phyloP scores from a whole-genome alignment of 2,888 invertebrate genomes.

The Lochmaea capreae region DNA sequence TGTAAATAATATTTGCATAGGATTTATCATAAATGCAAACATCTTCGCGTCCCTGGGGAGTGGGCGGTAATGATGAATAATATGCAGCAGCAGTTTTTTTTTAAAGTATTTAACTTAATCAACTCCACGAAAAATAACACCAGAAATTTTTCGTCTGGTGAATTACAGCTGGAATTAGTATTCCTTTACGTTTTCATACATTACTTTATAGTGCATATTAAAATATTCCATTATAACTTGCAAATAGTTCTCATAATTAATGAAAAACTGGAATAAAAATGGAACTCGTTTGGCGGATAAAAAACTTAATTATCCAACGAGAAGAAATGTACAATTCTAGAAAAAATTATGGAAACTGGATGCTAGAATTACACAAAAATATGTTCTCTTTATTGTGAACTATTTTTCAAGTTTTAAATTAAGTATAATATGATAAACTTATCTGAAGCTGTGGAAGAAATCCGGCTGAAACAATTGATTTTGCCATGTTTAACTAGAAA shows the following conservation, averaged over 20 bases:
- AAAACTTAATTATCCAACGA: neutral
- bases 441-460: too few relatives aligned
- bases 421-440: too few relatives aligned
- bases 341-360: too few relatives aligned
- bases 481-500: too few relatives aligned
- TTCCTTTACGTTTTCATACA: neutral
- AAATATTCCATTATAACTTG: neutral
- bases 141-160: neutral
- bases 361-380: too few relatives aligned
- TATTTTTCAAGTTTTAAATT: too few relatives aligned
- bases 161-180: neutral
- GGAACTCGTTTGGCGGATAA: neutral
- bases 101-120: neutral
- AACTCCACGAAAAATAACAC: neutral
- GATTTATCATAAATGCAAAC: slow-evolving; percentile 12
- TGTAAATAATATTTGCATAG: slow-evolving; percentile 22
- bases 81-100: neutral
- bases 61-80: neutral
- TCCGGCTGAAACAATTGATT: too few relatives aligned
- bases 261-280: neutral
- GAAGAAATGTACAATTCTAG: neutral
- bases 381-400: too few relatives aligned
- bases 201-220: neutral
- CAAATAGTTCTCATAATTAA: neutral
- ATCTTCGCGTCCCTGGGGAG: neutral